Evolutionary conservation across 1,140 invertebrate genomes (phyloP).

Genomic region (Lerema accius): DNA sequence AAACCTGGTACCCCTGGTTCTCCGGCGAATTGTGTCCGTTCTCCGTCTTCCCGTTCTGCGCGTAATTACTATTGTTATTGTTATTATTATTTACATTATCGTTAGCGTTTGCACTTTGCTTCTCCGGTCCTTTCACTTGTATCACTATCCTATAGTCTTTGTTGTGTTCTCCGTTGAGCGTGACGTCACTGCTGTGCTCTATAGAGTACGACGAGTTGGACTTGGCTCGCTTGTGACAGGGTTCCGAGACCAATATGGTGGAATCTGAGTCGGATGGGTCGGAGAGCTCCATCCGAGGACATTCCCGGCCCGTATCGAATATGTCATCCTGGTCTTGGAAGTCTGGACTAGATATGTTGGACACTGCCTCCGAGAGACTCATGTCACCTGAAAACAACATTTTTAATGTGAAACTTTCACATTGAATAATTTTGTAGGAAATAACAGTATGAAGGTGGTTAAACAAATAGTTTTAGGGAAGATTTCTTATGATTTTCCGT

Average conservation of each 20-base stretch:
- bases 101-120: constrained; percentile 72
- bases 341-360: constrained; percentile 93
- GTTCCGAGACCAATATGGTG: constrained; percentile 89
- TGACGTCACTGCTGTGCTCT: constrained; percentile 77
- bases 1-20: constrained; percentile 74
- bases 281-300: constrained; percentile 92
- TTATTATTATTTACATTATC: constrained; percentile 72
- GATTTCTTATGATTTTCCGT: too few species aligned
- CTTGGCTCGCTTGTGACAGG: constrained; percentile 86
- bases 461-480: too few species aligned
- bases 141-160: constrained; percentile 88
- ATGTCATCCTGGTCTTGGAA: constrained; percentile 88
- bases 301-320: constrained; percentile 84
- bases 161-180: constrained; percentile 84
- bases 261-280: constrained; percentile 94
- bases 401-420: background rate
- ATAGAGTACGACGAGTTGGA: constrained; percentile 71
- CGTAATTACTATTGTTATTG: constrained; percentile 58
- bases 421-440: too few species aligned
- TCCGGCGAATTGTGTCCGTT: constrained; percentile 71
- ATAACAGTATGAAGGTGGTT: too few species aligned
- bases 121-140: constrained; percentile 90
- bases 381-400: constrained; percentile 81
- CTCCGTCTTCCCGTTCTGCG: constrained; percentile 66
- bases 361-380: constrained; percentile 91